Evolutionary conservation across 2,113 vertebrate genomes (phyloP), one percentile per base, ranked within the genome.

Genomic region (Benitochromis conjunctus): DNA sequence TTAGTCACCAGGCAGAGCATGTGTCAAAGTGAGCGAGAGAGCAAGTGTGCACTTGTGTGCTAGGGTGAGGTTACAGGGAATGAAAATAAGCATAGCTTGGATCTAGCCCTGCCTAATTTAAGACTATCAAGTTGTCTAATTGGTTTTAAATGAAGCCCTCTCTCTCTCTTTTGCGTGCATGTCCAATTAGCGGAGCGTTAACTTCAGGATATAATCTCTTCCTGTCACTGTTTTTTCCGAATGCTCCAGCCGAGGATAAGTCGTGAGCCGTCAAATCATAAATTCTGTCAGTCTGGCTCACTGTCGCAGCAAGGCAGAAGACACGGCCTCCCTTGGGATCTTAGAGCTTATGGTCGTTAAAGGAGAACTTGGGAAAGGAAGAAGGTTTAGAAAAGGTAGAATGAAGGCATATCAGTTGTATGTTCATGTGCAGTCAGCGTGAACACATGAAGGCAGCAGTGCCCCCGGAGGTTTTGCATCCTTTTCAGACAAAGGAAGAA

Each of bases 91-190:
- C 55, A 79, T 34, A 48, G 79, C 79, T 69, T 38, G 64, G 83
- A 91, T 88, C 58, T 43, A 41, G 80, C 86, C 34, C 56, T 80
- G 89, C 91, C 91, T 94, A 88, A 95, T 95, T 93, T 90, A 86
- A 92, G 86, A 88, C 89, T 84, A 92, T 92, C 90, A 84, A 71
- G 87, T 89, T 43, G 86, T 87, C 93, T 96, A 95, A 96, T 95
- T 94, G 91, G 88, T 93, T 94, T 92, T 87, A 94, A 95, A 95
- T 94, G 78, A 88, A 86, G 36, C 62, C 81, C 81, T 91, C 80
- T 78, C 87, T 87, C 84, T 90, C 80, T 77, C 62, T 53, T 64
- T 64, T 81, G 85, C 36, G 36, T 87, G 83, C 54, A 74, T 85
- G 88, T 92, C 89, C 81, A 94, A 95, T 96, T 95, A 95, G 87